These are phyloP conservation scores for Acrobasis consociella DNA, from an alignment of 2,888 invertebrate species.

Conservation along the genomic window DNA sequence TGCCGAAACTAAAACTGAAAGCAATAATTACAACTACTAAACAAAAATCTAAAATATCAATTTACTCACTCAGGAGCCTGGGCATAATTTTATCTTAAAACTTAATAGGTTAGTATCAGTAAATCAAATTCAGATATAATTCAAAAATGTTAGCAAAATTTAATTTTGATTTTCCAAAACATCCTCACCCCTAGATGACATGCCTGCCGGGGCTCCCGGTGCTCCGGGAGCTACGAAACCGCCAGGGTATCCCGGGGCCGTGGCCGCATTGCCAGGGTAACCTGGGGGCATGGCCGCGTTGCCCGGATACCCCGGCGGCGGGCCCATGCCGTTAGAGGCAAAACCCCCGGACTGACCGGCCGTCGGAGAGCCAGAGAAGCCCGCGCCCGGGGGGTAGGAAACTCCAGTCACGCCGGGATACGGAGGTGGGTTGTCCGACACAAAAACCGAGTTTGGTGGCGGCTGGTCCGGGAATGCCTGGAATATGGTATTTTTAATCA, in stretches of 20 bases:
- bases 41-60: slow-evolving; percentile 20
- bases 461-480: slow-evolving; percentile 87
- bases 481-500: too few relatives aligned
- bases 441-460: slow-evolving; percentile 92
- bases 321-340: slow-evolving; percentile 30
- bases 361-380: slow-evolving; percentile 52
- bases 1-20: slow-evolving; percentile 25
- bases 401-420: slow-evolving; percentile 91
- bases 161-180: slow-evolving; percentile 11
- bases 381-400: slow-evolving; percentile 54
- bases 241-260: slow-evolving; percentile 39
- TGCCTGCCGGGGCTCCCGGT: slow-evolving; percentile 47
- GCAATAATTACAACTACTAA: slow-evolving; percentile 24
- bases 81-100: slow-evolving; percentile 35
- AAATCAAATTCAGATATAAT: neutral
- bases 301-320: slow-evolving; percentile 53
- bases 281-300: slow-evolving; percentile 35
- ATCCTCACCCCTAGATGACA: slow-evolving; percentile 68
- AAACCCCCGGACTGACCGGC: slow-evolving; percentile 44
- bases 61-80: slow-evolving; percentile 54
- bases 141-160: neutral
- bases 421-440: slow-evolving; percentile 95
- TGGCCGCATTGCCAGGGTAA: slow-evolving; percentile 26
- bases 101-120: neutral
- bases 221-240: slow-evolving; percentile 38